phyloP scores from a whole-genome alignment of 53 echinoderm and acorn worm genomes.

The Echinometra lucunter region DNA sequence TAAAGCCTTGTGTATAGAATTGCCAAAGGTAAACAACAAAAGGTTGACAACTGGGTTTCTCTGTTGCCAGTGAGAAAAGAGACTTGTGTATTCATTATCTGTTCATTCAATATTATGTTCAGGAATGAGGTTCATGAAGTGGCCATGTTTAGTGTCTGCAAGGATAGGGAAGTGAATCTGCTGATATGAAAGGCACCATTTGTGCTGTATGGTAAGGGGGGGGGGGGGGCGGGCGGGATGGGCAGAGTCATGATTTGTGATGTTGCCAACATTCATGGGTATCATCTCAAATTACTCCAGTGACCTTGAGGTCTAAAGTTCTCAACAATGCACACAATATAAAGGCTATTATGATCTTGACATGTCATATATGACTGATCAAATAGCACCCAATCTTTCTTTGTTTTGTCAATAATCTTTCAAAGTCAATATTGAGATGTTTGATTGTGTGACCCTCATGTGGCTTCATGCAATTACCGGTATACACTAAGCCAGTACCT shows the following conservation, averaged over 20 bases:
- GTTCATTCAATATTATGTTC: constrained; percentile 33
- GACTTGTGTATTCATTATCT: constrained; percentile 31
- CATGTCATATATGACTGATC: constrained; percentile 47
- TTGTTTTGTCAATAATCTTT: constrained; percentile 56
- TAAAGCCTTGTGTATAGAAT: background rate
- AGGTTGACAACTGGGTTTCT: background rate
- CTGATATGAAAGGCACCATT: background rate
- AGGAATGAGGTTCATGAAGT: constrained; percentile 10
- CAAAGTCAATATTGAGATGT: constrained; percentile 30
- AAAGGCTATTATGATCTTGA: constrained; percentile 37
- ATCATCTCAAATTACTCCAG: background rate
- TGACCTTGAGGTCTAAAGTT: constrained; percentile 53
- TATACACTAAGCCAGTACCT: background rate
- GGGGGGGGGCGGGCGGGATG: background rate
- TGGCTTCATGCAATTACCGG: background rate
- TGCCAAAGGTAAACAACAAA: background rate
- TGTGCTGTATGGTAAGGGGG: background rate
- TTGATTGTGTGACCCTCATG: background rate
- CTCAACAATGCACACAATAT: constrained; percentile 23
- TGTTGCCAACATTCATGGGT: background rate
- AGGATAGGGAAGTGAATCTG: background rate
- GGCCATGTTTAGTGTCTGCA: background rate
- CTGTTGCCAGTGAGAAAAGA: constrained; percentile 20
- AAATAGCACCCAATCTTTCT: constrained; percentile 35
- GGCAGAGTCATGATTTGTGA: too few species aligned